These are phyloP conservation scores for Enoplosus armatus DNA, from an alignment of 2,797 vertebrate genomes.

Conservation along the genomic window DNA sequence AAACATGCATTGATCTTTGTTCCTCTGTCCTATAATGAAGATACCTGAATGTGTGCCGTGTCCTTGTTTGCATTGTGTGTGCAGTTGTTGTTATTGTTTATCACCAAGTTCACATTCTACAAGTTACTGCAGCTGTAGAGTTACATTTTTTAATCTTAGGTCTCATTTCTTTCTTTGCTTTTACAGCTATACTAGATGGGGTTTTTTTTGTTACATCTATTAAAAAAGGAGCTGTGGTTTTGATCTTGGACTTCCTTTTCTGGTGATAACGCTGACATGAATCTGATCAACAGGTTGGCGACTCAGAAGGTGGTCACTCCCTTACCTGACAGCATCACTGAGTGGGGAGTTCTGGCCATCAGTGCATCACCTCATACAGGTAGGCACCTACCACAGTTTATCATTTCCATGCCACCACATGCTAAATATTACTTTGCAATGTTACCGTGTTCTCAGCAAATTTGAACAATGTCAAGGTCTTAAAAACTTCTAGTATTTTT, in stretches of 20 bases:
- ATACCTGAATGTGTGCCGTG: neutral
- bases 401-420: no score
- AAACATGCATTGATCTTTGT: neutral
- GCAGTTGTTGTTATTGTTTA: neutral
- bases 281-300: slow-evolving; percentile 72
- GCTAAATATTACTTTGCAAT: no score
- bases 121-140: neutral
- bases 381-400: slow-evolving; percentile 42
- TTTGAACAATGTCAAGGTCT: neutral
- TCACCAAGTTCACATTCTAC: slow-evolving; percentile 9
- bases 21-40: neutral
- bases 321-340: slow-evolving; percentile 88
- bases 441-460: neutral
- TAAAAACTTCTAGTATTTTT: no score
- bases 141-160: neutral
- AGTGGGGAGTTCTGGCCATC: slow-evolving; percentile 87
- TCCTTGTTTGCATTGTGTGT: slow-evolving; percentile 1
- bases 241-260: neutral
- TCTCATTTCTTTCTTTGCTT: neutral
- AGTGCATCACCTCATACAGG: slow-evolving; percentile 84
- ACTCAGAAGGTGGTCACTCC: slow-evolving; percentile 3
- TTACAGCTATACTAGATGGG: neutral
- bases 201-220: neutral
- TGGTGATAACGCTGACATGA: neutral
- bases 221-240: neutral